Evolutionary conservation across 2,888 invertebrate species (phyloP), one percentile per base, ranked within the genome.

Genomic region (Helobdella robusta): DNA sequence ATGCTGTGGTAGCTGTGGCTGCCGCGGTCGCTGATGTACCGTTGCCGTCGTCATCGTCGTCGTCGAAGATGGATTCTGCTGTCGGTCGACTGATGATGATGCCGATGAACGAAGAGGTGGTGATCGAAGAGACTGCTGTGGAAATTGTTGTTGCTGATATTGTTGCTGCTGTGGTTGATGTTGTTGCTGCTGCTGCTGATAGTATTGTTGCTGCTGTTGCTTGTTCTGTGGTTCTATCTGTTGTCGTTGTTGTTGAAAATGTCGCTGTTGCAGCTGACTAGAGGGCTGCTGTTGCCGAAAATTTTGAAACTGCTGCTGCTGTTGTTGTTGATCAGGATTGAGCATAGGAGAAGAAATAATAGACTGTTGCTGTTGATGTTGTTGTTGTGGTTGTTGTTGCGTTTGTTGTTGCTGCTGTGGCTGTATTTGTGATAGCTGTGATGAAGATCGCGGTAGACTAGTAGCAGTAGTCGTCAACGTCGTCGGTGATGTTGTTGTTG

Each of bases 171-270:
- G 60, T 25, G 28, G n/a, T 5, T 59, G 59, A 4, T 59, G 59
- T n/a, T 59, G 36, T 35, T 35, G 59, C 23, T 36, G 35, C 6
- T 59, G 35, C 6, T 32, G 8, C 4, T 35, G 35, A n/a, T 32
- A 36, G 32, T 59, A 8, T 36, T 59, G 34, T 32, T 59, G 59
- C 36, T 59, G 59, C 8, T 35, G 20, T 35, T 59, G 59, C n/a
- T n/a, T n/a, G n/a, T n/a, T n/a, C n/a, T n/a, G n/a, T n/a, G n/a
- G n/a, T n/a, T n/a, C n/a, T n/a, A n/a, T n/a, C 36, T 32, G 59
- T 36, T 59, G 59, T 59, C 36, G 59, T 59, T 59, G 34, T 3
- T 59, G 36, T 23, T 59, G 59, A n/a, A n/a, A n/a, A n/a, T n/a
- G n/a, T n/a, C n/a, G n/a, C n/a, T n/a, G n/a, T n/a, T n/a, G n/a